phyloP scores from a whole-genome alignment of 1,140 invertebrate species.

The Drosophila guanche region DNA sequence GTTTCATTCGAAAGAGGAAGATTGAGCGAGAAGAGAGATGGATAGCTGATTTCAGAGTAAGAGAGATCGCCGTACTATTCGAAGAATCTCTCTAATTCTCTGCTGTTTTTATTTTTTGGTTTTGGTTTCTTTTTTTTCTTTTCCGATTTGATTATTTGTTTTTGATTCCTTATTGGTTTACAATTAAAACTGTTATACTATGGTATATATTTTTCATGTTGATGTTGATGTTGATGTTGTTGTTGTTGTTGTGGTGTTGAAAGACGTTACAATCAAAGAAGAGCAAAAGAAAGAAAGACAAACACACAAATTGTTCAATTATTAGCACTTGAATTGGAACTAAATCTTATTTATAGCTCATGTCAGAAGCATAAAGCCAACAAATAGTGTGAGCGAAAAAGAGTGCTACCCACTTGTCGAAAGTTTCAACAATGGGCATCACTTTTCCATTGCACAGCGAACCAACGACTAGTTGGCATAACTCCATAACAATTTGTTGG shows the following conservation, averaged over 20 bases:
- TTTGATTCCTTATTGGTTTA: conserved; percentile 44
- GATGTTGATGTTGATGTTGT: conserved; percentile 22
- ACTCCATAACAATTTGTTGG: conserved; percentile 2
- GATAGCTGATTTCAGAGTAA: conserved; percentile 3
- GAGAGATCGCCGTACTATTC: conserved; percentile 39
- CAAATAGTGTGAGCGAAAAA: background rate
- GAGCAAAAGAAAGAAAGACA: conserved; percentile 54
- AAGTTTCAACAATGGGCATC: no score
- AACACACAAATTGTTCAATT: conserved; percentile 43
- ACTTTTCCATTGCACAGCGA: no score
- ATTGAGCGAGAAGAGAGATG: conserved; percentile 17
- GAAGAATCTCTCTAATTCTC: conserved; percentile 48
- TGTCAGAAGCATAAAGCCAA: conserved; percentile 12
- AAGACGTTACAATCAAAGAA: conserved; percentile 57
- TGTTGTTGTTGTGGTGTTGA: conserved; percentile 17
- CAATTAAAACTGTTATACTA: conserved; percentile 28
- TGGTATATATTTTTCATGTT: conserved; percentile 25
- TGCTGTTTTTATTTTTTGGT: conserved; percentile 11
- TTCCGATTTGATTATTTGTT: conserved; percentile 13
- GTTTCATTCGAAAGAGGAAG: conserved; percentile 35
- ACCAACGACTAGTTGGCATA: no score
- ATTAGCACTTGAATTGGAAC: conserved; percentile 45
- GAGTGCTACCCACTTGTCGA: no score
- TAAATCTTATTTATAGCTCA: conserved; percentile 27
- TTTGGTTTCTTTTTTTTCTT: background rate